These are phyloP conservation scores for Morpho helenor DNA, from an alignment of 2,888 invertebrate genomes.

Conservation along the genomic window DNA sequence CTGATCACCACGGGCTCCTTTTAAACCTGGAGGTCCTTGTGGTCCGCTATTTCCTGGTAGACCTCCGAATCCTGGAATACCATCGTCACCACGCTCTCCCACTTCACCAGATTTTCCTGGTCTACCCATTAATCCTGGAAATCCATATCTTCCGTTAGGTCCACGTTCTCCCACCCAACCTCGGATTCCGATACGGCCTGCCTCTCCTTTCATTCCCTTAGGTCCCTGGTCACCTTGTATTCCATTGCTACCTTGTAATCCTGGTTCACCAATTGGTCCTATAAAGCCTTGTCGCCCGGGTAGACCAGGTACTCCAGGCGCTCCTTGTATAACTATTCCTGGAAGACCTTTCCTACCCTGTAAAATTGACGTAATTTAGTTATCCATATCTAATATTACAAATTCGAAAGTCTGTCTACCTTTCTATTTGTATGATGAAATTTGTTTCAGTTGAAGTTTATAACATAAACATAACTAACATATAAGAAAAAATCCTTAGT, in stretches of 20 bases:
- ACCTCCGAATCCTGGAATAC: conserved; percentile 82
- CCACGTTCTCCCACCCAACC: conserved; percentile 60
- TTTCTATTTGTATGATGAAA: too few relatives aligned
- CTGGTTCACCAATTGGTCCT: conserved; percentile 79
- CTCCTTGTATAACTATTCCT: conserved; percentile 76
- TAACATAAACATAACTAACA: conserved; percentile 26
- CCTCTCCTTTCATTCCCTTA: conserved; percentile 79
- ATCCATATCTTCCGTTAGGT: conserved; percentile 59
- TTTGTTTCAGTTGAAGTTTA: too few relatives aligned
- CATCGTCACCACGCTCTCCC: conserved; percentile 68
- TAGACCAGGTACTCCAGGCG: conserved; percentile 84
- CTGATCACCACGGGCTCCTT: conserved; percentile 40
- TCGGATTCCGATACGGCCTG: conserved; percentile 57
- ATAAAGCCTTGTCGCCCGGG: conserved; percentile 85
- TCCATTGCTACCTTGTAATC: conserved; percentile 64
- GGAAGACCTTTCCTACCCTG: conserved; percentile 67
- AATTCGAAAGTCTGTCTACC: too few relatives aligned
- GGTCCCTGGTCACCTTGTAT: conserved; percentile 59
- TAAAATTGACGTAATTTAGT: neutral
- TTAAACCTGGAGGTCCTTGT: conserved; percentile 44
- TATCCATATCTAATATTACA: too few relatives aligned
- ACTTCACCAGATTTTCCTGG: conserved; percentile 49
- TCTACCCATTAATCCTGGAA: conserved; percentile 53
- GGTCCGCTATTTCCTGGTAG: conserved; percentile 80
- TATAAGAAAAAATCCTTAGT: neutral